These are phyloP conservation scores for Pollachius pollachius DNA, from an alignment of 2,113 vertebrate species.

Conservation along the genomic window DNA sequence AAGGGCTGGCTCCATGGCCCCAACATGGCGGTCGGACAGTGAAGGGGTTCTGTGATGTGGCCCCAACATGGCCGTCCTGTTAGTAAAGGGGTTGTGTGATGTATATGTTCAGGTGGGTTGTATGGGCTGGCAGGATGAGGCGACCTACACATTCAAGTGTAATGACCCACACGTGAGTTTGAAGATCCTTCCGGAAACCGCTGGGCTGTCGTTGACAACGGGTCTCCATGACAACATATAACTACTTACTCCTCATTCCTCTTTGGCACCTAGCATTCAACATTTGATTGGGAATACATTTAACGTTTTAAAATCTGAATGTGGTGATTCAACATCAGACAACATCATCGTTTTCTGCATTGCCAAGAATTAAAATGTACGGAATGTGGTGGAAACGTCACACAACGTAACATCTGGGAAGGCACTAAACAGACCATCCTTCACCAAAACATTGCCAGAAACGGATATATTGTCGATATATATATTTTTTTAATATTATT, in stretches of 20 bases:
- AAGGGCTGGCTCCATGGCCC: no score
- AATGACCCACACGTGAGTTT: conserved; percentile 53
- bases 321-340: no score
- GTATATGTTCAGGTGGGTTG: conserved; percentile 53
- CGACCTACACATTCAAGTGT: conserved; percentile 41
- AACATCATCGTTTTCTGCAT: no score
- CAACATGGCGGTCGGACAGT: no score
- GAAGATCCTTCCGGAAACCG: conserved; percentile 15
- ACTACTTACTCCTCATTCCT: not conserved
- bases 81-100: conserved; percentile 27
- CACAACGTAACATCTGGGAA: no score
- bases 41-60: not conserved
- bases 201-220: conserved; percentile 29
- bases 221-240: not conserved
- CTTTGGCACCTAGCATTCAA: conserved; percentile 11
- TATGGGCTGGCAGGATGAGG: conserved; percentile 61
- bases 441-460: no score
- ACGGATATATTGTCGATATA: no score
- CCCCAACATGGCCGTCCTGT: not conserved
- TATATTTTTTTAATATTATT: no score
- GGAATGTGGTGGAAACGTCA: no score
- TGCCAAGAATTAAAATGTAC: no score
- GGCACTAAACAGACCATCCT: no score
- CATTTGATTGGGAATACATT: not conserved
- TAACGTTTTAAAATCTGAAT: no score